These are phyloP conservation scores for Lycodopsis pacificus DNA, from an alignment of 2,797 vertebrate genomes.

Conservation along the genomic window DNA sequence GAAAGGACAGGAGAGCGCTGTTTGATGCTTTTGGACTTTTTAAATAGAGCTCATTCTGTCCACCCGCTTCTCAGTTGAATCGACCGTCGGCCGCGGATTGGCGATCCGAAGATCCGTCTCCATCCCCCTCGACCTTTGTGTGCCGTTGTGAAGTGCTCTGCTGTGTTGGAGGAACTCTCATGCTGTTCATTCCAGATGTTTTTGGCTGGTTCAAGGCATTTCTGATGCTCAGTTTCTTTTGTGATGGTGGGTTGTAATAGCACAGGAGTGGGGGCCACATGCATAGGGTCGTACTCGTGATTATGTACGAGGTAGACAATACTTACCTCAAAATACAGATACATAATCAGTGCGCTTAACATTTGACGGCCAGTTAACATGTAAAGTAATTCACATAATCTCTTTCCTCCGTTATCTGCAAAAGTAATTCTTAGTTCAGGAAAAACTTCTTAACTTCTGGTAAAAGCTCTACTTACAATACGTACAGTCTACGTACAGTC, in stretches of 20 bases:
- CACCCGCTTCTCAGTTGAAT: too few species aligned
- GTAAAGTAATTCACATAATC: not conserved
- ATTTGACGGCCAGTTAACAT: not conserved
- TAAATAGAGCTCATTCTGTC: constrained; percentile 14
- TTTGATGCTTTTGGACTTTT: constrained; percentile 52
- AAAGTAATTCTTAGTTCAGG: not conserved
- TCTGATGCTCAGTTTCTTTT: constrained; percentile 7
- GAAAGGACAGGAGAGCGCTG: constrained; percentile 15
- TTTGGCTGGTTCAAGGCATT: constrained; percentile 60
- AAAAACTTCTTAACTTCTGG: not conserved
- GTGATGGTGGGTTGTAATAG: not conserved
- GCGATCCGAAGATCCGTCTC: too few species aligned
- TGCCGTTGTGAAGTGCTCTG: constrained; percentile 37
- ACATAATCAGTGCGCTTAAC: not conserved
- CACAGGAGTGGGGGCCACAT: not conserved
- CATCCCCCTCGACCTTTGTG: not conserved
- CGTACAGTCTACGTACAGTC: too few species aligned
- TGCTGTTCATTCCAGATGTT: constrained; percentile 21
- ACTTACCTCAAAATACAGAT: not conserved
- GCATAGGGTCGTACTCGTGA: not conserved
- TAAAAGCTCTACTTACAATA: constrained; percentile 24
- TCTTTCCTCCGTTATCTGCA: constrained; percentile 50
- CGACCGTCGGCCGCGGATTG: too few species aligned
- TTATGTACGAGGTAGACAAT: not conserved
- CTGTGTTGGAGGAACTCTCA: not conserved